Conservation (phyloP, 2,888 invertebrate genomes). For the Teleogryllus oceanicus region DNA sequence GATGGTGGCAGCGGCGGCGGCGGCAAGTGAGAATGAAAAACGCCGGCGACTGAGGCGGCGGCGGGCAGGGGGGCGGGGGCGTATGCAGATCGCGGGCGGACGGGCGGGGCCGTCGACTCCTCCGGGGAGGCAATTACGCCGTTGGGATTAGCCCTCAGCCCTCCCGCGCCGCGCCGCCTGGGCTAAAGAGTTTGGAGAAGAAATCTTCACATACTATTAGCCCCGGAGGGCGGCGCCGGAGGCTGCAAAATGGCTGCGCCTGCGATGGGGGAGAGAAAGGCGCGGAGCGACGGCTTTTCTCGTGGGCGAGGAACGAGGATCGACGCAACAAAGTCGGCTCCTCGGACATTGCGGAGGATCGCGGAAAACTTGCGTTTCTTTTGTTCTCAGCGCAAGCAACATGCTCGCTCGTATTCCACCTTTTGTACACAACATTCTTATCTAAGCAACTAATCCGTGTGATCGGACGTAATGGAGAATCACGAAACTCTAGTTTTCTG, state of each 20-base stretch:
- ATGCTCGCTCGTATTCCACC: no score
- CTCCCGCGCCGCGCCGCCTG: background rate
- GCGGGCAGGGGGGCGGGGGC: background rate
- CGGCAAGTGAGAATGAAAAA: constrained; percentile 26
- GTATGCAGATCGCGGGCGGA: constrained; percentile 26
- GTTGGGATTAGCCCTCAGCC: background rate
- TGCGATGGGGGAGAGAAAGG: background rate
- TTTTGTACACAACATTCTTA: no score
- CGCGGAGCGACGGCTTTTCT: background rate
- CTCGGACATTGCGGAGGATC: no score
- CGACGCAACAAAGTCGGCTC: no score
- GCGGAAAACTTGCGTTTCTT: no score
- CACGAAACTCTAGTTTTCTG: no score
- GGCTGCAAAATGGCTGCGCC: background rate
- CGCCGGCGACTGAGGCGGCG: background rate
- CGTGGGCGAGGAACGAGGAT: no score
- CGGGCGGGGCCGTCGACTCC: background rate
- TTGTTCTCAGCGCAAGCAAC: no score
- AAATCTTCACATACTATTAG: constrained; percentile 3
- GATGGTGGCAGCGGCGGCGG: constrained; percentile 21
- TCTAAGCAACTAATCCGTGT: no score
- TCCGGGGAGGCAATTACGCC: background rate
- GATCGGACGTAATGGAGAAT: no score
- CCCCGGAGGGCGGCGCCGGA: background rate
- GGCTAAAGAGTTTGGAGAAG: constrained; percentile 3